Evolutionary conservation across 2,113 vertebrate genomes (phyloP).

Genomic region (Chiloscyllium plagiosum): DNA sequence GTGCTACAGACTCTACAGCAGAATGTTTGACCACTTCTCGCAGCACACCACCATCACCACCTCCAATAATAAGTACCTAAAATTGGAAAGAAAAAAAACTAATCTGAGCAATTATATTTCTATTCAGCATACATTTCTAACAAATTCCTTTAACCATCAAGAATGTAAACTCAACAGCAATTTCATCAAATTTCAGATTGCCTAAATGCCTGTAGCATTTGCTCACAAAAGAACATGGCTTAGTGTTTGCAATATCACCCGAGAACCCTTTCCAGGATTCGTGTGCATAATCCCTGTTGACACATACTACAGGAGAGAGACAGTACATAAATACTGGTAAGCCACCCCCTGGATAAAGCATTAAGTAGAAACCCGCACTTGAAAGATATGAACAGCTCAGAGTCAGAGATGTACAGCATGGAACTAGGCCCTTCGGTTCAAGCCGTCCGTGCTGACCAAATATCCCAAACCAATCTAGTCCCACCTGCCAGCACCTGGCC

Average conservation of each 20-base stretch:
- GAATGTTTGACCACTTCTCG: slow-evolving; percentile 91
- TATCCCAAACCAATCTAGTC: too few relatives aligned
- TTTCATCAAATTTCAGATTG: background rate
- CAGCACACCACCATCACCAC: slow-evolving; percentile 87
- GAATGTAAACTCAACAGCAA: background rate
- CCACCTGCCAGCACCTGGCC: too few relatives aligned
- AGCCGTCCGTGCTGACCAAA: too few relatives aligned
- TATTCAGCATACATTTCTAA: background rate
- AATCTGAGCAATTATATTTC: background rate
- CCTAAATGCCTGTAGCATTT: background rate
- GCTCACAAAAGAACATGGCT: background rate
- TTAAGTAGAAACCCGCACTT: too few relatives aligned
- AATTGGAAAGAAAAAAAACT: background rate
- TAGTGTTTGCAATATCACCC: background rate
- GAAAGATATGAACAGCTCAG: background rate
- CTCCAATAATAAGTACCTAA: slow-evolving; percentile 92
- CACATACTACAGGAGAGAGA: background rate
- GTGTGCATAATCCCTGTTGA: background rate
- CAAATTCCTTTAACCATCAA: background rate
- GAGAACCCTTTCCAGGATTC: background rate
- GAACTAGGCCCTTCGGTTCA: too few relatives aligned
- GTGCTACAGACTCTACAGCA: slow-evolving; percentile 80
- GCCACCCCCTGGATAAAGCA: background rate
- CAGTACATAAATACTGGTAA: background rate
- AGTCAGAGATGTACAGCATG: too few relatives aligned